Base-by-base conservation (phyloP, 1,140 invertebrate species). In the Patella vulgata region DNA sequence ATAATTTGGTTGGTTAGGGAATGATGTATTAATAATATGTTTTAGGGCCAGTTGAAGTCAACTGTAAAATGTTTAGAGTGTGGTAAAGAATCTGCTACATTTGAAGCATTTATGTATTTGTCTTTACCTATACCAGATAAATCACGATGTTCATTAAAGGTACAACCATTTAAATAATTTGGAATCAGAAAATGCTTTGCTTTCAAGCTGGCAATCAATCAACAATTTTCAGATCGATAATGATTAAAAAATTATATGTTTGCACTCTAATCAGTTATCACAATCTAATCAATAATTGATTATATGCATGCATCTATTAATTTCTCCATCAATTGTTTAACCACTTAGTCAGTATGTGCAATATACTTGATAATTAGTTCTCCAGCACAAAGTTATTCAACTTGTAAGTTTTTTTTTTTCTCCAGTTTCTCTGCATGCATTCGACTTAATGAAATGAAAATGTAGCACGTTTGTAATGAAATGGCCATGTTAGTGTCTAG, bases 51-150 rank as follows among this genome's bases (percentile, higher is more conserved):
- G 82, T 88, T 94, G 56, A 91, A 90, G 74, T 95, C 93, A 2
- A 93, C 90, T 0, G 89, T 97, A 0, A 88, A 86, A 27, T 97
- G 95, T 80, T 83, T 86, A 3, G 86, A 85, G 9, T 97, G 95
- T 82, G 76, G 85, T 36, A 89, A 92, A 70, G 88, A 88, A 68
- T 95, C 93, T 17, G 88, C 90, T 33, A 95, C 91, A 0, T 97
- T 95, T 79, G 94, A 97, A 79, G 90, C 91, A 14, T 96, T 96
- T 83, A 94, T 92, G 68, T 93, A 91, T 82, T 86, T 96, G 23
- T 93, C 92, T n/a, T 84, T 95, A 47, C 93, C 93, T 40, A 87
- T 96, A 66, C 90, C 92, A 3, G 90, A 94, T 83, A 84, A 88
- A 21, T 73, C 87, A 58, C 81, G 87, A 31, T 93, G 91, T 79